Evolutionary conservation across 2,888 invertebrate genomes (phyloP), one percentile per base, ranked within the genome.

Genomic region (Thymelicus acteon): DNA sequence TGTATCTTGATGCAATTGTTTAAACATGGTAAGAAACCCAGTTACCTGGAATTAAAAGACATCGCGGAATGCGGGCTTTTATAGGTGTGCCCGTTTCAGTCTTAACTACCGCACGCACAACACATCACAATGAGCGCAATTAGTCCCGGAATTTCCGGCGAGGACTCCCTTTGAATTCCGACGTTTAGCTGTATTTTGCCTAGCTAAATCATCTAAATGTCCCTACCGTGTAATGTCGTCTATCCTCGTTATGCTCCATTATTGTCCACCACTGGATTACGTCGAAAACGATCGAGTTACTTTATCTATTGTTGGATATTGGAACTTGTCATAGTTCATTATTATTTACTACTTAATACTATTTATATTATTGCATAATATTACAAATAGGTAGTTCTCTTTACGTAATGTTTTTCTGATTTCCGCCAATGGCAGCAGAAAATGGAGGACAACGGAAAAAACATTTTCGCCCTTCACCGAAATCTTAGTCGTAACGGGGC

Each of bases 91-190:
- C 64, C 39, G 47, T 44, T 57, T n/a, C 15, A 15, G 19, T 60
- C 44, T 2, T 31, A 24, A 19, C 64, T 54, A 6, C 54, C 37
- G 31, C 24, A n/a, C 13, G 39, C 52, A 67, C 60, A 54, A 54
- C 24, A 24, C 54, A 54, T 10, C 52, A 19, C 54, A 67, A 67
- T 67, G 60, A 67, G 60, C 8, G 60, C 67, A 67, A 67, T 67
- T 67, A 67, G 37, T 7, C 15, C 39, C 48, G 60, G 48, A 67
- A 58, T 39, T 58, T 58, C 58, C 58, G n/a, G 58, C 39, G 57
- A 52, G 19, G 54, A 3, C 31, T 58, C 54, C 52, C 66, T 66
- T 66, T 66, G 66, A 66, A 66, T 58, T 37, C 48, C 37, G 57
- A 57, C 10, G n/a, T 66, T 66, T 39, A 60, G 37, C 37, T 47